A percentile compares a stretch with the other conserved stretches of the same genome.
Evolutionary conservation across 1,140 invertebrate species (phyloP).

Genomic region (Penaeus japonicus): DNA sequence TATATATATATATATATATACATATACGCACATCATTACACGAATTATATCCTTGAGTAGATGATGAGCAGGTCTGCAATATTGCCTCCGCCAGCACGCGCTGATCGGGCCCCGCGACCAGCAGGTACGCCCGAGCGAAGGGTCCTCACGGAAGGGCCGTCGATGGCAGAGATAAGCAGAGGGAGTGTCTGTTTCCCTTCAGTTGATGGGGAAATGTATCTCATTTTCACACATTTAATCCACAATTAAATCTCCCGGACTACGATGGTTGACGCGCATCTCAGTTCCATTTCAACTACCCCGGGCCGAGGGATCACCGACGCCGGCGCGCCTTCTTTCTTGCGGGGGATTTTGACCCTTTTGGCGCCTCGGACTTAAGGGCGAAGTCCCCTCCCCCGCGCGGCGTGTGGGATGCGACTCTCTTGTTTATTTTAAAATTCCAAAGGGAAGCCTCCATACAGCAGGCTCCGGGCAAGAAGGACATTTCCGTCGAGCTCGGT

Average conservation of each 20-base stretch:
- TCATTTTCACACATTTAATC: conserved; percentile 56
- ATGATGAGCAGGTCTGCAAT: too few species aligned
- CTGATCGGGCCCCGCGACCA: too few species aligned
- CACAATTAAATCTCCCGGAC: conserved; percentile 50
- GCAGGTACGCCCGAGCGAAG: too few species aligned
- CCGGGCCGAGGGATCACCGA: background rate
- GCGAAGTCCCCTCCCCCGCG: background rate
- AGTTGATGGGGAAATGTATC: conserved; percentile 49
- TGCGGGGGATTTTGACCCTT: background rate
- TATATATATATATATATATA: too few species aligned
- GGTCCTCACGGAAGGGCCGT: too few species aligned
- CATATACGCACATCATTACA: too few species aligned
- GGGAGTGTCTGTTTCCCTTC: conserved; percentile 44
- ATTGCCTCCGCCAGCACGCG: too few species aligned
- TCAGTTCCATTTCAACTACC: conserved; percentile 47
- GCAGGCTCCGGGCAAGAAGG: conserved; percentile 38
- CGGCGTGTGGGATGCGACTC: conserved; percentile 6
- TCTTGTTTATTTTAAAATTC: conserved; percentile 54
- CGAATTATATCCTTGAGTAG: too few species aligned
- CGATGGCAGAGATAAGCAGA: conserved; percentile 18
- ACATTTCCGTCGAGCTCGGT: conserved; percentile 38
- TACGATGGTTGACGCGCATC: conserved; percentile 45
- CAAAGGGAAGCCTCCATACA: conserved; percentile 56
- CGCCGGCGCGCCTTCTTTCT: background rate
- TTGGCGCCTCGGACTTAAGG: background rate